Evolutionary conservation across 2,797 vertebrate genomes (phyloP).

Genomic region (Tragopan temminckii): DNA sequence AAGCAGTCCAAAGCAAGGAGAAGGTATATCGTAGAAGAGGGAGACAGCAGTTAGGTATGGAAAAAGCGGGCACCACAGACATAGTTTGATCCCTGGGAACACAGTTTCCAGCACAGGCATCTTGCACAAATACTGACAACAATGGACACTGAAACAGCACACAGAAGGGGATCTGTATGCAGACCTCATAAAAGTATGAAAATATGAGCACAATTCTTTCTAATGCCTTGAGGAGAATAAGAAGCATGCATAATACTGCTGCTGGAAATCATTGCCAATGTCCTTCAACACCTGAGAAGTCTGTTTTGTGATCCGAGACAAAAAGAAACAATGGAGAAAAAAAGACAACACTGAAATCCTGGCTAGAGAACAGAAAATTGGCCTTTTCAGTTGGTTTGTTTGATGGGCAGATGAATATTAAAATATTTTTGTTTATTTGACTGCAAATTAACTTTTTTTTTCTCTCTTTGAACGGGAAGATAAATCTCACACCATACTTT

Average conservation of each 20-base stretch:
- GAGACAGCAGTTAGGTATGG: not conserved
- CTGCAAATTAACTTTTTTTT: not conserved
- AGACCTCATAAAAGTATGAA: not conserved
- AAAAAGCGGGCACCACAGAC: not conserved
- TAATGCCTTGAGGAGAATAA: not conserved
- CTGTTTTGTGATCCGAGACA: not conserved
- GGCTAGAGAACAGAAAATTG: not conserved
- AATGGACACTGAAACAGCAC: not conserved
- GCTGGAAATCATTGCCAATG: not conserved
- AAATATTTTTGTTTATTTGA: not conserved
- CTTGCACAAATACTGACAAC: not conserved
- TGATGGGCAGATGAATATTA: not conserved
- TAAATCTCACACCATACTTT: not conserved
- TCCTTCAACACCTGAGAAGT: not conserved
- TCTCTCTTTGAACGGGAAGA: not conserved
- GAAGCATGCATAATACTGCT: not conserved
- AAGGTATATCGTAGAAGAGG: not conserved
- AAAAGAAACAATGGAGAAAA: not conserved
- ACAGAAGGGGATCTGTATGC: fast-evolving
- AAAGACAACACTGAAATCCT: not conserved
- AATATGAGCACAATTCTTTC: not conserved
- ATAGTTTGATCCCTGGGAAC: not conserved
- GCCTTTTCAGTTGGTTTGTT: not conserved
- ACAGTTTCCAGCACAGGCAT: not conserved
- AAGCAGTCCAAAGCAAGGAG: not conserved